Percentiles rank a stretch among this genome's conserved stretches.
phyloP scores from a whole-genome alignment of 2,113 vertebrate species.

The Indicator indicator region DNA sequence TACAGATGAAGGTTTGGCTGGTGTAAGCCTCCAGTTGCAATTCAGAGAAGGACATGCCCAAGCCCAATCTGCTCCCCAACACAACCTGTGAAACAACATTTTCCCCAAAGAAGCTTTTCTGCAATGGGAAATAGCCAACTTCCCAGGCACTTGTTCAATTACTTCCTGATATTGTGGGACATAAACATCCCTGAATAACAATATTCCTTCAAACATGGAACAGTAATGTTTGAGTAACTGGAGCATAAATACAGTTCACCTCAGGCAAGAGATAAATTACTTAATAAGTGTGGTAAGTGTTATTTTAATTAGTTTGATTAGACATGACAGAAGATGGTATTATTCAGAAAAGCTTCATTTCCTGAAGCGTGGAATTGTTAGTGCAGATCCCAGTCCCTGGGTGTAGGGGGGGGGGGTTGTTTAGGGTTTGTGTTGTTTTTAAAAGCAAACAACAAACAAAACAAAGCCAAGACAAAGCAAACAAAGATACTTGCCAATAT shows the following conservation, averaged over 20 bases:
- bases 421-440: not conserved
- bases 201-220: constrained; percentile 59
- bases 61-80: not conserved
- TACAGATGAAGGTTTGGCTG: not conserved
- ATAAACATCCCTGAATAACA: constrained; percentile 65
- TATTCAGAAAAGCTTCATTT: constrained; percentile 57
- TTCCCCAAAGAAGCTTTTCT: not conserved
- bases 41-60: not conserved
- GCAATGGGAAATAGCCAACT: not conserved
- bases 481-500: not conserved
- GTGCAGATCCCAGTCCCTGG: not conserved
- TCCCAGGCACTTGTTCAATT: constrained; percentile 68
- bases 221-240: constrained; percentile 67
- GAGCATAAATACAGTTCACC: constrained; percentile 74
- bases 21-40: not conserved
- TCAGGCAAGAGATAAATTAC: constrained; percentile 74
- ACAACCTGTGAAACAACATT: not conserved
- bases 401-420: not conserved
- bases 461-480: too few species aligned
- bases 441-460: too few species aligned
- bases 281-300: constrained; percentile 68
- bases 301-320: constrained; percentile 77
- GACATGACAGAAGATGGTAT: constrained; percentile 56
- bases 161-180: constrained; percentile 58
- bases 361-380: constrained; percentile 48